These are phyloP conservation scores for Dinoponera quadriceps DNA, from an alignment of 1,140 invertebrate genomes.

Conservation along the genomic window DNA sequence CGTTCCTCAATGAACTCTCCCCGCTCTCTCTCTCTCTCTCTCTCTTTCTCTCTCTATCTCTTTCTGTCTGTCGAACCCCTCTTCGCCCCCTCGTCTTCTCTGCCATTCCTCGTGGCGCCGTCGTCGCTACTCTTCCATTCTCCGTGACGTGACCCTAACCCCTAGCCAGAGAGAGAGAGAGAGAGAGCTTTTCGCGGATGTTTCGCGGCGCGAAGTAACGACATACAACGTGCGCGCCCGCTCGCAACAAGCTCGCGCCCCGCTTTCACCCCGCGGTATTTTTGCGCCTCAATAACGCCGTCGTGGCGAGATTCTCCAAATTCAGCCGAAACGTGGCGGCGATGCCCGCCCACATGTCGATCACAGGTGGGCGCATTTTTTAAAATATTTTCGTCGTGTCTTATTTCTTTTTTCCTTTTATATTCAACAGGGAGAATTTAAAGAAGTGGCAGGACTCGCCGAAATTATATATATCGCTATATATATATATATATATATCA, in stretches of 20 bases:
- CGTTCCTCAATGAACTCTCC: constrained; percentile 77
- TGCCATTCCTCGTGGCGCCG: neutral
- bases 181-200: constrained; percentile 66
- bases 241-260: too few relatives aligned
- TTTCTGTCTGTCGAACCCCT: constrained; percentile 8
- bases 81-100: neutral
- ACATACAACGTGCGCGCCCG: constrained; percentile 17
- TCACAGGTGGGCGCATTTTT: too few relatives aligned
- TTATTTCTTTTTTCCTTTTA: too few relatives aligned
- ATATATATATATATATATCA: too few relatives aligned
- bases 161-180: too few relatives aligned
- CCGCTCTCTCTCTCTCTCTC: constrained; percentile 9
- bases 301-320: too few relatives aligned
- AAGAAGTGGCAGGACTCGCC: too few relatives aligned
- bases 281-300: neutral
- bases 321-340: too few relatives aligned
- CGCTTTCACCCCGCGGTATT: neutral
- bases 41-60: constrained; percentile 14
- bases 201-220: constrained; percentile 51
- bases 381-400: too few relatives aligned
- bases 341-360: too few relatives aligned
- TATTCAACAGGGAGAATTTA: too few relatives aligned
- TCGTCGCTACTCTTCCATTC: constrained; percentile 46
- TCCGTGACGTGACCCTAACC: constrained; percentile 73
- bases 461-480: too few relatives aligned